A percentile compares a stretch with the other conserved stretches of the same genome.
phyloP scores from a whole-genome alignment of 1,140 invertebrate species.

The Pararge aegeria region DNA sequence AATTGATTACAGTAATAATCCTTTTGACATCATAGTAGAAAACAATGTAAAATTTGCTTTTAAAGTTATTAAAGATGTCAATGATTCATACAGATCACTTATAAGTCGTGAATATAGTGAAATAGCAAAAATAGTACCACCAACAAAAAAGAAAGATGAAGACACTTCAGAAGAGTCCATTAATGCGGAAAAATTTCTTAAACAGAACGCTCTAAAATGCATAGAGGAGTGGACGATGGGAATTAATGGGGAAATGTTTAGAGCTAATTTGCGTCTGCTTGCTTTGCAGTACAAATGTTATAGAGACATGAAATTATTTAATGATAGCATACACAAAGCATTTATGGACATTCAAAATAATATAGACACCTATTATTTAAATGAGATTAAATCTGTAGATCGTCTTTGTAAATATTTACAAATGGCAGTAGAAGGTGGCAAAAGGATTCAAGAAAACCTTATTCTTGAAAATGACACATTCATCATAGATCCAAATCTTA shows the following conservation, averaged over 20 bases:
- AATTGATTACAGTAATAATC: constrained; percentile 69
- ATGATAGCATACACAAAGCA: constrained; percentile 57
- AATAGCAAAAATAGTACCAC: constrained; percentile 52
- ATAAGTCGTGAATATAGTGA: constrained; percentile 63
- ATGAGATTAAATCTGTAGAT: constrained; percentile 80
- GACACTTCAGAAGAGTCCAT: constrained; percentile 45
- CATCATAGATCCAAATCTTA: constrained; percentile 63
- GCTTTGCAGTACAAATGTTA: constrained; percentile 60
- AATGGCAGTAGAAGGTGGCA: constrained; percentile 80
- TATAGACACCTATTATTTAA: constrained; percentile 77
- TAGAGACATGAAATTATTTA: constrained; percentile 70
- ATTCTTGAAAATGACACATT: constrained; percentile 74
- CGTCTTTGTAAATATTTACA: constrained; percentile 78
- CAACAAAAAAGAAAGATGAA: constrained; percentile 56
- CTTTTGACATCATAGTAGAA: constrained; percentile 60
- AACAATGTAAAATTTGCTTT: constrained; percentile 67
- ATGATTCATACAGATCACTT: constrained; percentile 55
- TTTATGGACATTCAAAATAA: constrained; percentile 70
- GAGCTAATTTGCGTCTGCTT: constrained; percentile 70
- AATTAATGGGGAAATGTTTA: constrained; percentile 76
- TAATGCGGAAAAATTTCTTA: constrained; percentile 56
- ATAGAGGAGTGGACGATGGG: constrained; percentile 80
- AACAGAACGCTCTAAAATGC: constrained; percentile 62
- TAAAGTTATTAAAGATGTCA: constrained; percentile 63
- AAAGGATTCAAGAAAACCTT: constrained; percentile 67